Percentiles rank a stretch among this genome's conserved stretches.
Conservation (phyloP, 2,888 invertebrate species). For the Ditylenchus weischeri region DNA sequence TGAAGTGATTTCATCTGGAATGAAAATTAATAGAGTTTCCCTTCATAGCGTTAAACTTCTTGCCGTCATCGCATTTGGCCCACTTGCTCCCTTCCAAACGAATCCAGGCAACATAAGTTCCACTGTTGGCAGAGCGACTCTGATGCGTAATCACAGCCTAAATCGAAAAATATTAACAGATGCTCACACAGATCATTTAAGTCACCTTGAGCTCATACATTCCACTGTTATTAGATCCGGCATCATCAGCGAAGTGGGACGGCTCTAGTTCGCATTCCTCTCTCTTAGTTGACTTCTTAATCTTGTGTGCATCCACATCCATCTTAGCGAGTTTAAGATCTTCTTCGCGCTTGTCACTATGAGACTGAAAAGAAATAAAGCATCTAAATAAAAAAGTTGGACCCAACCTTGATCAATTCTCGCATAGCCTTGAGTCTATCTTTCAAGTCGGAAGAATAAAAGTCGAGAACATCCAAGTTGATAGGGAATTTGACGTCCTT, state of each 20-base stretch:
- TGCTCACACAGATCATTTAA: too few species aligned
- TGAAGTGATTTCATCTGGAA: constrained; percentile 74
- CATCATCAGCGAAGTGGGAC: constrained; percentile 66
- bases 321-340: constrained; percentile 24
- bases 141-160: constrained; percentile 85
- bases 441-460: constrained; percentile 66
- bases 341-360: constrained; percentile 66
- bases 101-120: constrained; percentile 98
- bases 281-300: too few species aligned
- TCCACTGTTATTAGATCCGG: constrained; percentile 97
- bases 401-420: background rate
- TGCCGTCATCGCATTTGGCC: constrained; percentile 92
- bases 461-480: constrained; percentile 85
- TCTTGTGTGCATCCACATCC: background rate
- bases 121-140: constrained; percentile 91
- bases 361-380: constrained; percentile 64
- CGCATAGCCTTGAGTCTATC: background rate
- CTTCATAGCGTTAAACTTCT: too few species aligned
- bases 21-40: too few species aligned
- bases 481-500: constrained; percentile 93
- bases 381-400: too few species aligned
- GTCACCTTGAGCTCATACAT: constrained; percentile 79
- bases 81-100: constrained; percentile 65
- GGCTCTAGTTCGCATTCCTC: background rate
- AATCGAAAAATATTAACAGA: constrained; percentile 13